phyloP scores from a whole-genome alignment of 2,113 vertebrate species.

The Recurvirostra avosetta region DNA sequence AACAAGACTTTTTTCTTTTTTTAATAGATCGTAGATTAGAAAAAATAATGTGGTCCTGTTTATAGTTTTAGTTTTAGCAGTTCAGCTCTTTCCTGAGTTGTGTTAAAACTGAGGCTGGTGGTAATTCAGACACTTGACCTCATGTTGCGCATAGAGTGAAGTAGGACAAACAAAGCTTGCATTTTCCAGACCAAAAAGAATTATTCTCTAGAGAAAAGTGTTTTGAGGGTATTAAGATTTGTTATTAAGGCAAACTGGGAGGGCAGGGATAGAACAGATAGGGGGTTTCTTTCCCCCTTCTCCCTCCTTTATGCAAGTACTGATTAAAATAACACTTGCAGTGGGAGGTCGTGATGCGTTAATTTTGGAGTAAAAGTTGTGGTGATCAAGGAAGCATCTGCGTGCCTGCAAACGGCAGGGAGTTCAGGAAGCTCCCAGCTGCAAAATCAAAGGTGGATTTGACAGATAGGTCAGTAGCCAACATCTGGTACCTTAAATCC shows the following conservation, averaged over 20 bases:
- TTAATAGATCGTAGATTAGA: neutral
- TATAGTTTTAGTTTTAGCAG: neutral
- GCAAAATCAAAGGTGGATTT: neutral
- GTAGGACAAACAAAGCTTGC: neutral
- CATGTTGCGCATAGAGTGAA: neutral
- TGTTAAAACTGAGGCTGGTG: neutral
- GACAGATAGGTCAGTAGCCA: neutral
- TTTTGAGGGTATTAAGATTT: neutral
- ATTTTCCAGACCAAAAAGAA: neutral
- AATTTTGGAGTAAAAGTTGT: neutral
- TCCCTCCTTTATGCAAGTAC: neutral
- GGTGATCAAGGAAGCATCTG: neutral
- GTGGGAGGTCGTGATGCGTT: neutral
- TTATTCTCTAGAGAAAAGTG: neutral
- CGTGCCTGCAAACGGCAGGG: neutral
- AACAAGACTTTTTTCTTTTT: neutral
- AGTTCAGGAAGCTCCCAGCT: neutral
- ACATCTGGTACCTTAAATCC: neutral
- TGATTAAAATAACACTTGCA: neutral
- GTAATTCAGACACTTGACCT: neutral
- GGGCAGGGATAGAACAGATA: neutral
- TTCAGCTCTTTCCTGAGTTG: neutral
- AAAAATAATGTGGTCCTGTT: neutral
- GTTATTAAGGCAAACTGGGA: neutral
- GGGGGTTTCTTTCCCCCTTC: neutral